These are phyloP conservation scores for Druceiella hillmani DNA, from an alignment of 2,888 invertebrate genomes.

Conservation along the genomic window DNA sequence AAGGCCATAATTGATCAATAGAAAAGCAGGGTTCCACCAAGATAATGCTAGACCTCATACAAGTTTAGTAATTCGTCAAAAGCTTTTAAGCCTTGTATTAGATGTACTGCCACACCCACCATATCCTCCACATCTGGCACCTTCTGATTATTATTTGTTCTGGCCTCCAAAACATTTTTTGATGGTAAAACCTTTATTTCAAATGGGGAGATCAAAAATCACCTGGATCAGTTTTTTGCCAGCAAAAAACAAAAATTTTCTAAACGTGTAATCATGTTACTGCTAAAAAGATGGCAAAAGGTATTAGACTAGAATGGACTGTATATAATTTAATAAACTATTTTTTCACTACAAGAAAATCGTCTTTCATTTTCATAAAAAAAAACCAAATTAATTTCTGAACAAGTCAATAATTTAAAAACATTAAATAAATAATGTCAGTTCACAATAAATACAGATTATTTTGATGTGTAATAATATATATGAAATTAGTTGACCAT, in stretches of 20 bases:
- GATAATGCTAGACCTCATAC: too few relatives aligned
- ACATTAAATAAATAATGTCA: too few relatives aligned
- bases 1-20: too few relatives aligned
- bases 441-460: too few relatives aligned
- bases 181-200: background rate
- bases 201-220: background rate
- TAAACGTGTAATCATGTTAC: background rate
- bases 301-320: background rate
- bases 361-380: constrained; percentile 1
- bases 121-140: too few relatives aligned
- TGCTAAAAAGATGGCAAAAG: background rate
- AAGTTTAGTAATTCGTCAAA: too few relatives aligned
- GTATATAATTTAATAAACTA: background rate
- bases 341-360: background rate
- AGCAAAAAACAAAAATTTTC: background rate
- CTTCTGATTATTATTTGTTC: background rate
- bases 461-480: too few relatives aligned
- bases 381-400: background rate
- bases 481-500: too few relatives aligned
- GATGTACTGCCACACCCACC: too few relatives aligned
- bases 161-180: background rate
- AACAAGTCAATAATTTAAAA: background rate
- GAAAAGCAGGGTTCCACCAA: too few relatives aligned
- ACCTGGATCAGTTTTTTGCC: background rate
- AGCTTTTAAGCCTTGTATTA: too few relatives aligned